A percentile compares a stretch with the other conserved stretches of the same genome.
phyloP scores from a whole-genome alignment of 2,797 vertebrate species.

The Onychomys torridus region DNA sequence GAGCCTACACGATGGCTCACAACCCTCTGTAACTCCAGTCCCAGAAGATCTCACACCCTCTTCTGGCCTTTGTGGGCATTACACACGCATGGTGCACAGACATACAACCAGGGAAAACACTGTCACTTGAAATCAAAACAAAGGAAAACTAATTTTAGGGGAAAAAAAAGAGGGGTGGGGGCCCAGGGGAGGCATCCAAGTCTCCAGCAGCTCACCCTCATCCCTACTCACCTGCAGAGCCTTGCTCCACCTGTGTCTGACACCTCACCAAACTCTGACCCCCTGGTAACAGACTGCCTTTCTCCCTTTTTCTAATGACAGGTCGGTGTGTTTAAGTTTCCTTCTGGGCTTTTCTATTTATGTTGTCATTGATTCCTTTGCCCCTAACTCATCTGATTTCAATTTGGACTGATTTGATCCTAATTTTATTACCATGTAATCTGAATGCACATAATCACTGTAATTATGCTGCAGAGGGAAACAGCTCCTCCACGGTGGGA shows the following conservation, averaged over 20 bases:
- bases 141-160: background rate
- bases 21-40: background rate
- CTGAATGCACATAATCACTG: conserved; percentile 91
- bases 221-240: background rate
- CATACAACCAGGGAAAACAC: too few relatives aligned
- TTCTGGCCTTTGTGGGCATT: background rate
- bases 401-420: conserved; percentile 91
- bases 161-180: background rate
- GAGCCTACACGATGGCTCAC: background rate
- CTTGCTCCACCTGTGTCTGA: background rate
- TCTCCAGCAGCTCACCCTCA: background rate
- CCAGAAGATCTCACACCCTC: background rate
- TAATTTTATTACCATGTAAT: conserved; percentile 92
- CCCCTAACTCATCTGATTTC: conserved; percentile 89
- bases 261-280: background rate
- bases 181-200: background rate
- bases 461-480: conserved; percentile 90
- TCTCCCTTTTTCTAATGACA: background rate
- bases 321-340: conserved; percentile 65
- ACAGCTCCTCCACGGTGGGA: conserved; percentile 80
- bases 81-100: background rate
- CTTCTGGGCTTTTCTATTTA: conserved; percentile 87
- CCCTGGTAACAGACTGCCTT: background rate
- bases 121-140: background rate
- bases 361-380: conserved; percentile 89